A percentile compares a stretch with the other conserved stretches of the same genome.
Conservation (phyloP, 2,888 invertebrate species). For the Axea sp. region DNA sequence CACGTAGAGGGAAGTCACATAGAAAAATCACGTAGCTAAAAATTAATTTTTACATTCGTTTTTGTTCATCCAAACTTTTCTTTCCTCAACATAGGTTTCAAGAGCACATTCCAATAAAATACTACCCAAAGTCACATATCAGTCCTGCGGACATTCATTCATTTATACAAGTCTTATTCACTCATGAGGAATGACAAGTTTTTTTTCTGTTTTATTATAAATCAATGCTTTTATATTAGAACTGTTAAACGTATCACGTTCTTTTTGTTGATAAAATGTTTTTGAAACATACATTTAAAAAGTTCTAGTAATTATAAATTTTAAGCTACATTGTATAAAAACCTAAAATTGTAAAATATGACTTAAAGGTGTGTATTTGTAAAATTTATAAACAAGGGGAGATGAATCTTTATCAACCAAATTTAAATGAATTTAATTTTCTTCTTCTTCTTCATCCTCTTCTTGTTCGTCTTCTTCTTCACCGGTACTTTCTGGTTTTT, state of each 20-base stretch:
- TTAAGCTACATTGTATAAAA: slow-evolving; percentile 59
- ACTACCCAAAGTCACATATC: slow-evolving; percentile 54
- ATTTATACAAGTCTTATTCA: slow-evolving; percentile 60
- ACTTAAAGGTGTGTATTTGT: slow-evolving; percentile 60
- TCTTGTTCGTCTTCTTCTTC: slow-evolving; percentile 78
- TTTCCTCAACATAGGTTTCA: slow-evolving; percentile 54
- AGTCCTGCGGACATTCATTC: slow-evolving; percentile 55
- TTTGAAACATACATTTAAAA: slow-evolving; percentile 28
- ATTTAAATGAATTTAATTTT: slow-evolving; percentile 72
- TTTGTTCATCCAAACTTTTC: slow-evolving; percentile 53
- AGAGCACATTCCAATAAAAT: slow-evolving; percentile 50
- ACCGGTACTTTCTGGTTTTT: slow-evolving; percentile 77
- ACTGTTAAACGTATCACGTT: background rate
- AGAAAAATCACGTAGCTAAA: slow-evolving; percentile 46
- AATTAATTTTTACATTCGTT: slow-evolving; percentile 49
- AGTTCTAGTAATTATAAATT: slow-evolving; percentile 31
- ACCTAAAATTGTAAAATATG: slow-evolving; percentile 60
- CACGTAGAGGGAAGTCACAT: slow-evolving; percentile 52
- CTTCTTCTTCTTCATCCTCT: slow-evolving; percentile 77
- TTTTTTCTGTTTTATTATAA: slow-evolving; percentile 25
- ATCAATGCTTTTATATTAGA: slow-evolving; percentile 13
- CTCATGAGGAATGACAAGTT: slow-evolving; percentile 63
- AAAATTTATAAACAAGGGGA: slow-evolving; percentile 35
- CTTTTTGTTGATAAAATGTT: background rate
- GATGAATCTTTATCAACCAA: no score